These are phyloP conservation scores for Gavialis gangeticus DNA, from an alignment of 2,113 vertebrate species.

Conservation along the genomic window DNA sequence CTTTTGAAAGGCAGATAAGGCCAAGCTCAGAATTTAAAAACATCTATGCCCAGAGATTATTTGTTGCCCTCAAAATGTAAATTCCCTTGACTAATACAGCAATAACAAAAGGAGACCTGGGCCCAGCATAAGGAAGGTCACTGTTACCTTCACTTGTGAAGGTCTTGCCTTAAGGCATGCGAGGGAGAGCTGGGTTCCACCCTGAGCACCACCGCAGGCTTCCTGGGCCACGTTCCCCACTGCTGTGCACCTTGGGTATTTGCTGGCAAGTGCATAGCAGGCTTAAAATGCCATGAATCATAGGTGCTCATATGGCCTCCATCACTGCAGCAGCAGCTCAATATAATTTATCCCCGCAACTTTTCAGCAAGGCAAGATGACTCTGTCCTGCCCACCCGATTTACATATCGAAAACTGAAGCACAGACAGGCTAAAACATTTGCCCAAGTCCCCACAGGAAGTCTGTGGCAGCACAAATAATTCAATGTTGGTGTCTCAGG, in stretches of 20 bases:
- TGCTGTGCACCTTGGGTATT: fast-evolving
- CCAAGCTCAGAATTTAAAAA: slow-evolving; percentile 8
- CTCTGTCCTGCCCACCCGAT: fast-evolving
- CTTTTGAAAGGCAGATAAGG: slow-evolving; percentile 72
- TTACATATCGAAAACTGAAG: not conserved
- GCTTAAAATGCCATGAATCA: not conserved
- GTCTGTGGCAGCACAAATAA: not conserved
- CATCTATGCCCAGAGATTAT: slow-evolving; percentile 31
- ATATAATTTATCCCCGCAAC: not conserved
- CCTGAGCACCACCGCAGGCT: too few relatives aligned
- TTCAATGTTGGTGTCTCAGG: slow-evolving; percentile 2
- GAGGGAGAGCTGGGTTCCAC: too few relatives aligned
- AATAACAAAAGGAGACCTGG: not conserved
- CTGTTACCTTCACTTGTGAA: not conserved
- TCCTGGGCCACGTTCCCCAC: not conserved
- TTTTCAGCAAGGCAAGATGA: not conserved
- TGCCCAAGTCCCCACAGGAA: not conserved
- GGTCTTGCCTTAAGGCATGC: not conserved
- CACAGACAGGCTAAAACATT: not conserved
- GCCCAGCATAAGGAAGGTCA: not conserved
- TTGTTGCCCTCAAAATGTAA: not conserved
- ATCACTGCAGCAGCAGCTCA: not conserved
- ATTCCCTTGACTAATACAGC: not conserved
- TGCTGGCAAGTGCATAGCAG: not conserved
- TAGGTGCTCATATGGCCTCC: fast-evolving